phyloP scores from a whole-genome alignment of 2,113 vertebrate genomes.

The Zosterops pallidus region DNA sequence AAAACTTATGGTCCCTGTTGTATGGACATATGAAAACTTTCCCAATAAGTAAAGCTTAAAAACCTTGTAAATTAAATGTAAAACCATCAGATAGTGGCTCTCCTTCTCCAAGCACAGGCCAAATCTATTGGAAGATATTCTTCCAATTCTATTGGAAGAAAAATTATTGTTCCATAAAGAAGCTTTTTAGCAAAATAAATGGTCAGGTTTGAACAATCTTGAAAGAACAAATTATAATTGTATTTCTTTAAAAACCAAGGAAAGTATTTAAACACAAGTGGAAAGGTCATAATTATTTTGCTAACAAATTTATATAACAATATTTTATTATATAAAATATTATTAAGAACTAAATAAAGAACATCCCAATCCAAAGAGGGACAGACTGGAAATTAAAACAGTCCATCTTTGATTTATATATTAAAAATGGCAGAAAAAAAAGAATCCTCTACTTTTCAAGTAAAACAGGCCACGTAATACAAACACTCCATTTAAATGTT shows the following conservation, averaged over 20 bases:
- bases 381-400: not conserved
- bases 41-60: not conserved
- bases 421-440: not conserved
- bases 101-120: not conserved
- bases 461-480: not conserved
- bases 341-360: not conserved
- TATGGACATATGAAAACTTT: not conserved
- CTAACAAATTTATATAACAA: not conserved
- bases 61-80: not conserved
- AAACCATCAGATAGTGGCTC: not conserved
- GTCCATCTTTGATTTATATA: not conserved
- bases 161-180: not conserved
- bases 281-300: not conserved
- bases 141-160: not conserved
- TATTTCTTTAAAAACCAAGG: not conserved
- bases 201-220: not conserved
- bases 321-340: not conserved
- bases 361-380: not conserved
- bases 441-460: not conserved
- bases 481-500: not conserved
- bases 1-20: not conserved
- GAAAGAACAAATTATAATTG: not conserved
- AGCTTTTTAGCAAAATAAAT: not conserved
- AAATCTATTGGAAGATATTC: too few relatives aligned
- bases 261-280: not conserved